These are phyloP conservation scores for Drosophila borealis DNA, from an alignment of 2,888 invertebrate genomes.

Conservation along the genomic window DNA sequence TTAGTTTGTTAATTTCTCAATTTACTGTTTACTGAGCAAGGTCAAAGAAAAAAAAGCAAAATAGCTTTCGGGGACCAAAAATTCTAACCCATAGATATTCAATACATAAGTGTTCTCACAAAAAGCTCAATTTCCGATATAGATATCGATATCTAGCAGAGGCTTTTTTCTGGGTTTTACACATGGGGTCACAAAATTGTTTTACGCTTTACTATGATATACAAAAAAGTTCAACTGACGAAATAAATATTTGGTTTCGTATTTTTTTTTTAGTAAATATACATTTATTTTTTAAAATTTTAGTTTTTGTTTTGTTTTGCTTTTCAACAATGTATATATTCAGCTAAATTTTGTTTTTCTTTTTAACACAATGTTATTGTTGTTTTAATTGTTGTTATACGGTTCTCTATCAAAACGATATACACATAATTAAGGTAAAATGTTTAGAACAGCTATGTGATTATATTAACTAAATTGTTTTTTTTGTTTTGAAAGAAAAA, in stretches of 20 bases:
- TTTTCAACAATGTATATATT: constrained; percentile 76
- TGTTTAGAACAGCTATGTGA: constrained; percentile 65
- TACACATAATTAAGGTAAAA: constrained; percentile 57
- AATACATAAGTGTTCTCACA: no score
- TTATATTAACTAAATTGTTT: constrained; percentile 47
- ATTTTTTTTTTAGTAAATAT: constrained; percentile 67
- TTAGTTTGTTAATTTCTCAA: no score
- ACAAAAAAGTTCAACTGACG: background rate
- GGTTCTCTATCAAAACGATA: constrained; percentile 49
- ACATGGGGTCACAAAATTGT: no score
- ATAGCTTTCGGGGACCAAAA: no score
- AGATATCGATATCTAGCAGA: no score
- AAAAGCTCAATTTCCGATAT: no score
- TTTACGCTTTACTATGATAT: background rate
- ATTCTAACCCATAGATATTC: no score
- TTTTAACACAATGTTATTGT: constrained; percentile 50
- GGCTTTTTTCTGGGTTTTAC: no score
- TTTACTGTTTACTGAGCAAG: no score
- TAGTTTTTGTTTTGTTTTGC: constrained; percentile 38
- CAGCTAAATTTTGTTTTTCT: constrained; percentile 60
- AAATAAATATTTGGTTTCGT: background rate
- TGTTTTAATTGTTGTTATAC: constrained; percentile 40
- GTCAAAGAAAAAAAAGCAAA: no score
- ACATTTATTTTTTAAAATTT: constrained; percentile 76
- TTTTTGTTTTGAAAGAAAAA: constrained; percentile 48